These are phyloP conservation scores for Notodonta ziczac DNA, from an alignment of 2,888 invertebrate species.

Conservation along the genomic window DNA sequence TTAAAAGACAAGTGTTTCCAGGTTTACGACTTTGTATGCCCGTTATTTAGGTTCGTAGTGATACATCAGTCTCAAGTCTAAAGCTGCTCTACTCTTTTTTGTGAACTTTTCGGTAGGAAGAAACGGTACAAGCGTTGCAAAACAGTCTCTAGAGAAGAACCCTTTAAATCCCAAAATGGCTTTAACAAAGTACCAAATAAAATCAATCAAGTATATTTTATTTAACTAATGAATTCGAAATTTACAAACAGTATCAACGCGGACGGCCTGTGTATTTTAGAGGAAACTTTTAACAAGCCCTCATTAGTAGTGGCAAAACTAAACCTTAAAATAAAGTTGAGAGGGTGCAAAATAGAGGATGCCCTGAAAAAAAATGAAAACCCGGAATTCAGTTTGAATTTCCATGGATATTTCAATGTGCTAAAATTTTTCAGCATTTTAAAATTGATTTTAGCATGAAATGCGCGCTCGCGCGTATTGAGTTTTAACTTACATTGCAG, in stretches of 20 bases:
- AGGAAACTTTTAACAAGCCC: slow-evolving; percentile 18
- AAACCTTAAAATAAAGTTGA: fast-evolving
- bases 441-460: no score
- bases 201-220: slow-evolving; percentile 33
- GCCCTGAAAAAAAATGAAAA: slow-evolving; percentile 7
- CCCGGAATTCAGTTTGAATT: slow-evolving; percentile 29
- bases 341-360: slow-evolving; percentile 12
- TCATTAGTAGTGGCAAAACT: not conserved
- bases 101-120: no score
- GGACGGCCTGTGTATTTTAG: slow-evolving; percentile 22
- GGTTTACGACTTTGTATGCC: no score
- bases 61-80: no score
- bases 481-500: no score
- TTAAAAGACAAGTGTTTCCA: no score
- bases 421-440: no score
- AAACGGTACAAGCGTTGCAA: not conserved
- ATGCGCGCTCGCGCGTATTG: no score
- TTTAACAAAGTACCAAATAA: slow-evolving; percentile 18
- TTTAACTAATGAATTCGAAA: slow-evolving; percentile 33
- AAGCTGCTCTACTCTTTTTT: no score
- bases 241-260: slow-evolving; percentile 36
- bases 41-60: no score
- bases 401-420: no score
- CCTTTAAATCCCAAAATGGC: slow-evolving; percentile 3
- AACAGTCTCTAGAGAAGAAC: not conserved